A percentile compares a stretch with the other conserved stretches of the same genome.
These are phyloP conservation scores for Ursus arctos DNA, from an alignment of 2,113 vertebrate genomes.

Conservation along the genomic window DNA sequence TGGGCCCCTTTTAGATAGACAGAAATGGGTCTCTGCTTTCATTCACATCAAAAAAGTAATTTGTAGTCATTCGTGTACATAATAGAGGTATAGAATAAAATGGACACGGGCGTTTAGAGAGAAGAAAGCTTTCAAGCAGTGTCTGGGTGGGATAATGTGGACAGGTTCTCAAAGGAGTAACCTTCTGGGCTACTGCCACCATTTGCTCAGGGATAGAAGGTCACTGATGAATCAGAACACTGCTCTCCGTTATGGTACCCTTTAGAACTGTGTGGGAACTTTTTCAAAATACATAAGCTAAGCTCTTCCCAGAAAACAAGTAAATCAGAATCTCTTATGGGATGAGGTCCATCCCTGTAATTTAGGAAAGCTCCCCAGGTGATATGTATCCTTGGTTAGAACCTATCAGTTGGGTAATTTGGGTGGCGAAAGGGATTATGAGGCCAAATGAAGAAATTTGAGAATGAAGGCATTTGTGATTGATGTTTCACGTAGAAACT, in stretches of 20 bases:
- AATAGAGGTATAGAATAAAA: not conserved
- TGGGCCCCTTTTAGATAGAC: not conserved
- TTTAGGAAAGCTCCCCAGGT: not conserved
- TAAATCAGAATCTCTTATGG: not conserved
- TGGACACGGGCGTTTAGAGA: not conserved
- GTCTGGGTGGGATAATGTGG: not conserved
- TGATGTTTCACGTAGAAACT: not conserved
- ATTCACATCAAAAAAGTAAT: not conserved
- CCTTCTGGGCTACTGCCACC: too few relatives aligned
- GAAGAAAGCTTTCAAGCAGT: not conserved
- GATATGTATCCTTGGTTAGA: not conserved
- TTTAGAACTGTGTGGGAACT: not conserved
- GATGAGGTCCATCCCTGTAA: not conserved
- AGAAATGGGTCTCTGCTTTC: not conserved
- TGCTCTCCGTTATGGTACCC: not conserved
- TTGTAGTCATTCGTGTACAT: not conserved
- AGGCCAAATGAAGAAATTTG: not conserved
- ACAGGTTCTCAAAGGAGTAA: not conserved
- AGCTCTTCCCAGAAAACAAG: slow-evolving; percentile 24
- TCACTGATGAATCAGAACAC: not conserved
- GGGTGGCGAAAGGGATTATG: not conserved
- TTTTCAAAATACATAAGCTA: not conserved
- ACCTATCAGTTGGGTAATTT: not conserved
- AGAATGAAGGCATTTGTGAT: not conserved
- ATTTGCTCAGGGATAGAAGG: not conserved